These are phyloP conservation scores for Ditylenchus weischeri DNA, from an alignment of 2,888 invertebrate species.

Conservation along the genomic window DNA sequence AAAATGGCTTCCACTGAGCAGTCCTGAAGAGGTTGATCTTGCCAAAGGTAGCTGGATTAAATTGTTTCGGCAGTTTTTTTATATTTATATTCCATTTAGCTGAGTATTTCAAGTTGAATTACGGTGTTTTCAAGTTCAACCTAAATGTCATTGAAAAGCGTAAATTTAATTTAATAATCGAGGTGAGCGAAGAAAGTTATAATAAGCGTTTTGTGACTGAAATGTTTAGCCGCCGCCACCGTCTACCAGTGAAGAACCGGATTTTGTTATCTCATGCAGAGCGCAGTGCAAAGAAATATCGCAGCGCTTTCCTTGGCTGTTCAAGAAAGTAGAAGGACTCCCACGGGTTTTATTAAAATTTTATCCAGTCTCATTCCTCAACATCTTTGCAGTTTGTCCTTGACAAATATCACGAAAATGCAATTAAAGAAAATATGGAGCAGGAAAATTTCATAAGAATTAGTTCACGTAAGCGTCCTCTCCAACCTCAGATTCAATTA, in stretches of 20 bases:
- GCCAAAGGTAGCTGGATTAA: constrained; percentile 2
- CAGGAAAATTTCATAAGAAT: neutral
- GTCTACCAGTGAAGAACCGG: constrained; percentile 17
- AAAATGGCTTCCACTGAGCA: constrained; percentile 12
- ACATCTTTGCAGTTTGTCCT: constrained; percentile 4
- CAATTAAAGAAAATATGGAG: neutral
- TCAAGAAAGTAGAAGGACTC: constrained; percentile 15
- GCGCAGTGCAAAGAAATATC: constrained; percentile 12
- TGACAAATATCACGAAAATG: constrained; percentile 10
- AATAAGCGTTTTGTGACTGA: neutral
- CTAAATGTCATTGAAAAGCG: constrained; percentile 11
- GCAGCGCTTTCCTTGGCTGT: constrained; percentile 20
- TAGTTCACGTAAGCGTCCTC: neutral
- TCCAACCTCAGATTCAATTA: too few relatives aligned
- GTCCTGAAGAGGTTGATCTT: constrained; percentile 1
- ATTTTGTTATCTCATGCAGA: constrained; percentile 19
- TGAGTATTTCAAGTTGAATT: constrained; percentile 8
- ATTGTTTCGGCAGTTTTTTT: neutral
- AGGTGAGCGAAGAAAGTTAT: neutral
- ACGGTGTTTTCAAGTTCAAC: constrained; percentile 13
- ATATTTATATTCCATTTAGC: neutral
- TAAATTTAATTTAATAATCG: constrained; percentile 12
- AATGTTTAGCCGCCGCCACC: constrained; percentile 12
- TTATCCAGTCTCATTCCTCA: too few relatives aligned
- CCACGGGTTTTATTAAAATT: neutral